Evolutionary conservation across 2,888 invertebrate genomes (phyloP).

Genomic region (Drosophila neonasuta): DNA sequence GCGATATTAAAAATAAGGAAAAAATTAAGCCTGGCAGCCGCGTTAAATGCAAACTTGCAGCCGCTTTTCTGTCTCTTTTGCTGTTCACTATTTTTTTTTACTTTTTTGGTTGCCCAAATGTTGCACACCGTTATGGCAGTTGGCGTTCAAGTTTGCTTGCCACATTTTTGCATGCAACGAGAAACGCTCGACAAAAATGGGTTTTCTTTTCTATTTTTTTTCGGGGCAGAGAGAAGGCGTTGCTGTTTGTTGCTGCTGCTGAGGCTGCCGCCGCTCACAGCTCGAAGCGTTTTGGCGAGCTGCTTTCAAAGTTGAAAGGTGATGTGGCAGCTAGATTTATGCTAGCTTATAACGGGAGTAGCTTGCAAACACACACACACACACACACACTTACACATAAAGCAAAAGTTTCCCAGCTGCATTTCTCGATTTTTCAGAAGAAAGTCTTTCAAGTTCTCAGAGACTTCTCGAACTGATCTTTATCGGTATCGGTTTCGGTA

Average conservation of each 20-base stretch:
- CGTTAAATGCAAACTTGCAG: constrained; percentile 77
- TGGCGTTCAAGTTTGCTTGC: constrained; percentile 36
- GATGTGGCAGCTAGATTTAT: constrained; percentile 57
- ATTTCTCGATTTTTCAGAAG: neutral
- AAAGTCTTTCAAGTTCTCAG: neutral
- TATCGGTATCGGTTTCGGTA: neutral
- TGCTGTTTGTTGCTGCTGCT: constrained; percentile 53
- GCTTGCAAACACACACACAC: constrained; percentile 9
- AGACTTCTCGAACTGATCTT: neutral
- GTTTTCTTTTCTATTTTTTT: constrained; percentile 43
- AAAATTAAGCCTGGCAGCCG: constrained; percentile 79
- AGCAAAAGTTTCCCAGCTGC: constrained; percentile 10
- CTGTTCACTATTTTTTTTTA: neutral
- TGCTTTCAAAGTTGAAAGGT: constrained; percentile 57
- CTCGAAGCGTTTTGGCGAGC: constrained; percentile 56
- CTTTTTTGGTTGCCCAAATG: constrained; percentile 54
- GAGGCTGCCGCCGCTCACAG: constrained; percentile 40
- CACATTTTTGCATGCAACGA: constrained; percentile 73
- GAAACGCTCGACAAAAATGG: constrained; percentile 52
- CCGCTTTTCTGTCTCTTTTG: constrained; percentile 54
- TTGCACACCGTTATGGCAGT: constrained; percentile 52
- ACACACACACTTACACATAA: neutral
- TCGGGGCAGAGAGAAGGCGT: constrained; percentile 60
- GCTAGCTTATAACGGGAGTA: constrained; percentile 39
- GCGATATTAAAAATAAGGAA: constrained; percentile 68